Evolutionary conservation across 1,140 invertebrate genomes (phyloP).

Genomic region (Artemia franciscana): DNA sequence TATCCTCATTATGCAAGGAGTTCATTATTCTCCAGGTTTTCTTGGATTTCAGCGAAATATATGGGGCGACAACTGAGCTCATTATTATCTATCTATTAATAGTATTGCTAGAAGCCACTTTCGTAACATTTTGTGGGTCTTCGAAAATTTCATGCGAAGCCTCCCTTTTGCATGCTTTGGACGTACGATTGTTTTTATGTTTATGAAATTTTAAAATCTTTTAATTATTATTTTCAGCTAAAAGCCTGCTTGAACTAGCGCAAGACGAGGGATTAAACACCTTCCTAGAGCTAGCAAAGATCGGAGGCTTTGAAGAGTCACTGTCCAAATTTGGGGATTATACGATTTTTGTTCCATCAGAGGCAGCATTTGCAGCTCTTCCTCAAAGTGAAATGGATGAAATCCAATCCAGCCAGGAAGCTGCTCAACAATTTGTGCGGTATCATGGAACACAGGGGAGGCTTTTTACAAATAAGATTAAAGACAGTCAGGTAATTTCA

Average conservation of each 20-base stretch:
- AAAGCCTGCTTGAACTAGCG: slow-evolving; percentile 21
- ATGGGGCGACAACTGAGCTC: too few species aligned
- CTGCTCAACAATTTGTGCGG: slow-evolving; percentile 19
- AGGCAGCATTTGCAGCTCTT: slow-evolving; percentile 25
- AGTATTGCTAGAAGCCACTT: too few species aligned
- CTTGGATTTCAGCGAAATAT: too few species aligned
- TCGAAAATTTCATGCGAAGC: too few species aligned
- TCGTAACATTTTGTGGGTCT: too few species aligned
- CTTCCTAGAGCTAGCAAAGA: slow-evolving; percentile 21
- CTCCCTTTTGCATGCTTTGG: too few species aligned
- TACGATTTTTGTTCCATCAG: slow-evolving; percentile 28
- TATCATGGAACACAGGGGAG: slow-evolving; percentile 21
- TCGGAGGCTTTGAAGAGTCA: slow-evolving; percentile 22
- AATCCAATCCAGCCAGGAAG: slow-evolving; percentile 18
- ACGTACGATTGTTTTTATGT: too few species aligned
- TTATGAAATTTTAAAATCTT: background rate
- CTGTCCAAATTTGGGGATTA: slow-evolving; percentile 23
- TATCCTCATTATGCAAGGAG: too few species aligned
- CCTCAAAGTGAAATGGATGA: slow-evolving; percentile 17
- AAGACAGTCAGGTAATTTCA: slow-evolving; percentile 20
- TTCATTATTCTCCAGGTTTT: too few species aligned
- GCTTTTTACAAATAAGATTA: slow-evolving; percentile 19
- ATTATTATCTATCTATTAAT: too few species aligned
- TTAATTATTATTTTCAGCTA: slow-evolving; percentile 15
- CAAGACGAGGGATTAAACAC: slow-evolving; percentile 18